A percentile compares a stretch with the other conserved stretches of the same genome.
phyloP scores from a whole-genome alignment of 2,113 vertebrate species.

The Brachionichthys hirsutus region DNA sequence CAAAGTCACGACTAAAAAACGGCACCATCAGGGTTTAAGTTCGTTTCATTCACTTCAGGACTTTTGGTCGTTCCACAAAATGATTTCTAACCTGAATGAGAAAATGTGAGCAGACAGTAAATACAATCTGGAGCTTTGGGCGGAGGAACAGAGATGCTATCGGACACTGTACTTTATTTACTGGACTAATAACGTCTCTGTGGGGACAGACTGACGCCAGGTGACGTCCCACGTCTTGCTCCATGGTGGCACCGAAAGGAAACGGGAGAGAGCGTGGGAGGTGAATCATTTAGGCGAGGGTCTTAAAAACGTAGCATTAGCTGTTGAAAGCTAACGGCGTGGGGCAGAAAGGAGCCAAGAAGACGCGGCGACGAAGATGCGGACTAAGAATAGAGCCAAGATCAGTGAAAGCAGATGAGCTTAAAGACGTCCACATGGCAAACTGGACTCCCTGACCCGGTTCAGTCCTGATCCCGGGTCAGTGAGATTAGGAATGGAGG shows the following conservation, averaged over 20 bases:
- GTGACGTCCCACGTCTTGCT: conserved; percentile 40
- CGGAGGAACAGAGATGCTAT: conserved; percentile 24
- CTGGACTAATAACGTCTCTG: conserved; percentile 31
- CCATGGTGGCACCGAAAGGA: conserved; percentile 34
- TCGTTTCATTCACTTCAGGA: not conserved
- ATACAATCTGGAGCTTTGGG: conserved; percentile 17
- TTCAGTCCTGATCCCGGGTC: conserved; percentile 12
- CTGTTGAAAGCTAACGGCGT: not conserved
- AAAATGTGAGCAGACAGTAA: conserved; percentile 6
- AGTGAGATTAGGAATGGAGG: not conserved
- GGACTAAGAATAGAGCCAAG: conserved; percentile 41
- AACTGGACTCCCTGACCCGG: not conserved
- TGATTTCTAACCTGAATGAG: not conserved
- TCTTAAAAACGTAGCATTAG: too few species aligned
- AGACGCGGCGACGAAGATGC: conserved; percentile 24
- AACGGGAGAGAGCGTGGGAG: conserved; percentile 42
- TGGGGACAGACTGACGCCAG: conserved; percentile 52
- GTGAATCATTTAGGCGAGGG: conserved; percentile 14
- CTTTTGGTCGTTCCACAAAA: conserved; percentile 1
- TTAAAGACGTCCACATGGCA: conserved; percentile 11
- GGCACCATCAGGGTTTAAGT: too few species aligned
- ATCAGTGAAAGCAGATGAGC: conserved; percentile 43
- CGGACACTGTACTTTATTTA: conserved; percentile 33
- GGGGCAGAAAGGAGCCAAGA: conserved; percentile 5
- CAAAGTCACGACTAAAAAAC: too few species aligned